phyloP scores from a whole-genome alignment of 1,140 invertebrate species.

The Musca vetustissima region DNA sequence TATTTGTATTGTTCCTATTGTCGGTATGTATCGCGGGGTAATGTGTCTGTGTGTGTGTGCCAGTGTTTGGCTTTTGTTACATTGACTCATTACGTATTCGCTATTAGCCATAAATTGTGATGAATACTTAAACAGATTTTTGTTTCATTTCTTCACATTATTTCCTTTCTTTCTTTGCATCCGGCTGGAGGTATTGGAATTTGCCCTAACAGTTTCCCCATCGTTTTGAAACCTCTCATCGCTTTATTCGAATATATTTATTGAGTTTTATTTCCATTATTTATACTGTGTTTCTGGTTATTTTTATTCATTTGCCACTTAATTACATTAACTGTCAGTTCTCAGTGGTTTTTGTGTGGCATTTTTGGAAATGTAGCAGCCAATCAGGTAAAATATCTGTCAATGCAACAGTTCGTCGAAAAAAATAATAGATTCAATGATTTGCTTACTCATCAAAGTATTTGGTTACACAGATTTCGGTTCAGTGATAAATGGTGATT shows the following conservation, averaged over 20 bases:
- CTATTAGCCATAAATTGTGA: constrained; percentile 47
- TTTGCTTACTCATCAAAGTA: too few species aligned
- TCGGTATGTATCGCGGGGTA: neutral
- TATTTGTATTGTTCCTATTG: constrained; percentile 25
- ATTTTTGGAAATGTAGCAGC: constrained; percentile 45
- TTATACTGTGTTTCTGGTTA: constrained; percentile 3
- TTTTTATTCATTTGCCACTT: constrained; percentile 27
- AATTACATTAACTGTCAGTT: constrained; percentile 25
- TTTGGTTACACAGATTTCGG: too few species aligned
- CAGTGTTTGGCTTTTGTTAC: constrained; percentile 23
- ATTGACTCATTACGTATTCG: neutral
- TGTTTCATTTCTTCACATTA: constrained; percentile 27
- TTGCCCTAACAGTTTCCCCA: too few species aligned
- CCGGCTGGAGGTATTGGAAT: neutral
- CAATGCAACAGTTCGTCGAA: neutral
- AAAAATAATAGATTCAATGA: too few species aligned
- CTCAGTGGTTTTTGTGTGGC: constrained; percentile 32
- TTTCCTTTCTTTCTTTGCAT: constrained; percentile 27
- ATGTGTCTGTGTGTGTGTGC: neutral
- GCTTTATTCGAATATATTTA: neutral
- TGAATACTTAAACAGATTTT: constrained; percentile 54
- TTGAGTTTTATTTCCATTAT: too few species aligned
- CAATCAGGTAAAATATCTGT: neutral
- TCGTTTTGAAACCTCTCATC: too few species aligned
- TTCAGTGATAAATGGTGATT: too few species aligned